Percentiles rank a stretch among this genome's conserved stretches.
These are phyloP conservation scores for Agonopterix arenella DNA, from an alignment of 2,888 invertebrate genomes.

Conservation along the genomic window DNA sequence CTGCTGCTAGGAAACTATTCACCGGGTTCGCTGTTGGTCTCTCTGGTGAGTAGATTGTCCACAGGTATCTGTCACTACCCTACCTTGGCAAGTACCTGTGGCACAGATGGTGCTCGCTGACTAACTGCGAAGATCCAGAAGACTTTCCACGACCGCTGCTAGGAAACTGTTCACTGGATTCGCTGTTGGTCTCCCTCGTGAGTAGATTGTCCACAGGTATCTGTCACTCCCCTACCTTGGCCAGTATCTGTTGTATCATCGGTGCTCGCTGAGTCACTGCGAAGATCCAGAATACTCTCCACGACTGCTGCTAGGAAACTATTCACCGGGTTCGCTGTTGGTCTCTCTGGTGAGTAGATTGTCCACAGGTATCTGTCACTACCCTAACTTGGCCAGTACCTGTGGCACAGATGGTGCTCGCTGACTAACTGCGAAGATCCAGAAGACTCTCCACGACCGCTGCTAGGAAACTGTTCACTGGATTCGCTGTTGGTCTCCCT, in stretches of 20 bases:
- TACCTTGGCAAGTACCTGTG: too few relatives aligned
- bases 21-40: constrained; percentile 65
- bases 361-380: too few relatives aligned
- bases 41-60: constrained; percentile 47
- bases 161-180: constrained; percentile 74
- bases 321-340: constrained; percentile 66
- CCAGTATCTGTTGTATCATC: constrained; percentile 88
- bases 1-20: constrained; percentile 79
- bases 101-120: too few relatives aligned
- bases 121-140: constrained; percentile 71
- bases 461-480: constrained; percentile 77
- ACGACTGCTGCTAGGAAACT: constrained; percentile 83
- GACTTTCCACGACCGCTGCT: constrained; percentile 83
- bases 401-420: too few relatives aligned
- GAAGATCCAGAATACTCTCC: constrained; percentile 80
- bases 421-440: constrained; percentile 49
- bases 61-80: too few relatives aligned
- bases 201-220: constrained; percentile 21
- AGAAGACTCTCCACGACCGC: constrained; percentile 84
- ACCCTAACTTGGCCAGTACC: too few relatives aligned
- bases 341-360: constrained; percentile 55
- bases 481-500: constrained; percentile 62
- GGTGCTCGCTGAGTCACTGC: constrained; percentile 83
- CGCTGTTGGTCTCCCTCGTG: constrained; percentile 65
- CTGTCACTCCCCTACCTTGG: constrained; percentile 90